Conservation (phyloP, 2,888 invertebrate species). For the Eutolmus rufibarbis region DNA sequence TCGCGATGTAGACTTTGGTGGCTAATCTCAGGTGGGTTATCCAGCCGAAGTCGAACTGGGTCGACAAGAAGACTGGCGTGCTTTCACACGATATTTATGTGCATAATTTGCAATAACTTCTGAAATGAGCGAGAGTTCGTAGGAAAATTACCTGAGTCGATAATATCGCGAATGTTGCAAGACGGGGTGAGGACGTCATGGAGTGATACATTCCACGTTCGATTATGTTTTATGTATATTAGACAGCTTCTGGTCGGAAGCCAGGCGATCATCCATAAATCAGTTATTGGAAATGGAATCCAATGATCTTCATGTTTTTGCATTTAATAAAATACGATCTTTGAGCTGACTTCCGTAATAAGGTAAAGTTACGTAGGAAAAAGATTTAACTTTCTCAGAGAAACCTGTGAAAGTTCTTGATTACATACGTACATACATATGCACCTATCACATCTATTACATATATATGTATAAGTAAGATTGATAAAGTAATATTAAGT, state of each 20-base stretch:
- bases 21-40: neutral
- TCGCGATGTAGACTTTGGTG: neutral
- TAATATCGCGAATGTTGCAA: neutral
- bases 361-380: too few species aligned
- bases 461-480: too few species aligned
- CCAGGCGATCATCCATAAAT: neutral
- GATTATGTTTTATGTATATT: neutral
- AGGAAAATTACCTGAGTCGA: neutral
- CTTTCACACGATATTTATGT: neutral
- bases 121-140: neutral
- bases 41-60: neutral
- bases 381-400: too few species aligned
- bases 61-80: neutral
- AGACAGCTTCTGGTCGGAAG: neutral
- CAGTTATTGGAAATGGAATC: neutral
- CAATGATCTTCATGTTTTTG: neutral
- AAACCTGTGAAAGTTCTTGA: too few species aligned
- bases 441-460: too few species aligned
- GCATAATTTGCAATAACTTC: neutral
- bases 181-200: neutral
- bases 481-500: too few species aligned
- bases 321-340: neutral
- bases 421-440: too few species aligned
- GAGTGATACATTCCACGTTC: neutral
- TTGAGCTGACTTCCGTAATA: neutral